Base-by-base conservation (phyloP, 2,797 vertebrate genomes). In the Myotis vivesi region DNA sequence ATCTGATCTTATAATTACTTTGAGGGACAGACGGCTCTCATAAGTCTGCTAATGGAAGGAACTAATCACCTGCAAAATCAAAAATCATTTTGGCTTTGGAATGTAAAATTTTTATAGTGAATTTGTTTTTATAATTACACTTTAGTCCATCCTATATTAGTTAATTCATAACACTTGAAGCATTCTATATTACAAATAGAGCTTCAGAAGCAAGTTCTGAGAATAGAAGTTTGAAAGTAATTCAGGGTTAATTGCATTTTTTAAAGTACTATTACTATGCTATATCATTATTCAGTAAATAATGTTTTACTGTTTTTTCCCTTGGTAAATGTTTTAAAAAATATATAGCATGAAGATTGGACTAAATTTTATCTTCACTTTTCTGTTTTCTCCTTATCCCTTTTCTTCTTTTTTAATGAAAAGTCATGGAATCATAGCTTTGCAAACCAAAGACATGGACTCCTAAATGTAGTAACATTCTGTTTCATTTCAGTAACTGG, bases 401-500 rank as follows among this genome's bases (percentile, higher is more conserved):
- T 53, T 59, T 59, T 6, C 71, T 69, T 10, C 77, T 28, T 59
- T 59, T 28, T 59, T 59, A 59, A 82, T 86, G 72, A 95, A 69
- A 59, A 73, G 41, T 92, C 16, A 75, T 83, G 51, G 23, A 88
- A 76, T 92, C 16, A 68, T 82, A 72, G 25, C 80, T 87, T 92
- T 76, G 10, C 62, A 72, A 87, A 81, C 38, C 75, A 75, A 76
- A 85, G n/a, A 72, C 25, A 80, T 73, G 46, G n/a, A 57, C 38
- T 77, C 49, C 33, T 94, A 82, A 90, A 76, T 92, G 94, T 75
- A 87, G 49, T 85, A 91, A 76, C 25, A 83, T 68, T 91, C 30
- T 59, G 7, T 82, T 87, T 82, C 12, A 68, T 71, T 57, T 93
- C n/a, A 84, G 33, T 92, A 91, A 89, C 66, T 80, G 71, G 33